Conservation (phyloP, 2,888 invertebrate species). For the Agrypnus murinus region DNA sequence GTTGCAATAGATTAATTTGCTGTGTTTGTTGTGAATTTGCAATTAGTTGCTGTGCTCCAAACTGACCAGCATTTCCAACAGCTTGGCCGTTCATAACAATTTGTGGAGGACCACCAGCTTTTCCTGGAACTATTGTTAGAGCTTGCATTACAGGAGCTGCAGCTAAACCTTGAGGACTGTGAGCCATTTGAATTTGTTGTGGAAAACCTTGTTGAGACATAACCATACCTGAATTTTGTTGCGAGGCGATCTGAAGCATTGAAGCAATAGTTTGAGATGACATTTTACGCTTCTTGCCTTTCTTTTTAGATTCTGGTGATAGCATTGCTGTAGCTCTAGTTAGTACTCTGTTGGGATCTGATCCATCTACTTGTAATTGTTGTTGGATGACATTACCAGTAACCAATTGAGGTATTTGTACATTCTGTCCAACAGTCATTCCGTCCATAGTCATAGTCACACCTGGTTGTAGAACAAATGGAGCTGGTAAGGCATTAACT, state of each 20-base stretch:
- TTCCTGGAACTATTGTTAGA: conserved; percentile 84
- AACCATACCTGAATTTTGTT: conserved; percentile 78
- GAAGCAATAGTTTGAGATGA: conserved; percentile 81
- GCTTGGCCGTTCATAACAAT: conserved; percentile 85
- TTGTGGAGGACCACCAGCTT: conserved; percentile 82
- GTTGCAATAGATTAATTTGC: conserved; percentile 85
- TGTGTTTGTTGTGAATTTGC: conserved; percentile 72
- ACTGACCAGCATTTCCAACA: conserved; percentile 74
- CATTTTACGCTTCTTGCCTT: conserved; percentile 82
- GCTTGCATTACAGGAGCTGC: conserved; percentile 84
- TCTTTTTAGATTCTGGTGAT: conserved; percentile 79
- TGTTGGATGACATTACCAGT: conserved; percentile 78
- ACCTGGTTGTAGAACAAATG: conserved; percentile 86
- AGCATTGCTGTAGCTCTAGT: conserved; percentile 70
- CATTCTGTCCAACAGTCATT: conserved; percentile 79
- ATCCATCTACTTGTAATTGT: conserved; percentile 73
- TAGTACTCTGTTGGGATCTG: conserved; percentile 69
- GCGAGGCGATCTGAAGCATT: conserved; percentile 81
- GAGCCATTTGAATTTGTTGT: conserved; percentile 82
- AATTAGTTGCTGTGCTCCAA: conserved; percentile 81
- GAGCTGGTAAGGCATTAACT: conserved; percentile 85
- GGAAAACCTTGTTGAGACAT: conserved; percentile 77
- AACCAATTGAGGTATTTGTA: conserved; percentile 81
- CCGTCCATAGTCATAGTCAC: conserved; percentile 84
- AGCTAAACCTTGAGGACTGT: conserved; percentile 79